Percentiles rank a stretch among this genome's conserved stretches.
phyloP scores from a whole-genome alignment of 2,888 invertebrate genomes.

The Agapostemon virescens region DNA sequence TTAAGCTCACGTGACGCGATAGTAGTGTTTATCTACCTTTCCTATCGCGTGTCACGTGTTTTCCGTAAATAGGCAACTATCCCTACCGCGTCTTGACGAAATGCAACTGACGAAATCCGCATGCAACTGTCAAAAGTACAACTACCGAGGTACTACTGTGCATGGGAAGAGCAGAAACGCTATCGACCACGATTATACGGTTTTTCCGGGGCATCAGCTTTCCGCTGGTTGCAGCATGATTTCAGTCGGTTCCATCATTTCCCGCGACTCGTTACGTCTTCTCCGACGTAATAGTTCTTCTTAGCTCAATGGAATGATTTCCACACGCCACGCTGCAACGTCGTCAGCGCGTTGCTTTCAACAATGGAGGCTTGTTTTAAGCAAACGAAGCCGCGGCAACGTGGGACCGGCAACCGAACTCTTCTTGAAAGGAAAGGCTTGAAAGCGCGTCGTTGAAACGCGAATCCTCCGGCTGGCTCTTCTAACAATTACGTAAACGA shows the following conservation, averaged over 20 bases:
- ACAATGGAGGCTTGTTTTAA: conserved; percentile 24
- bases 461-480: neutral
- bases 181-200: too few species aligned
- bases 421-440: neutral
- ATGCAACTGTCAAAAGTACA: too few species aligned
- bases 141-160: too few species aligned
- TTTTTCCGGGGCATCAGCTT: too few species aligned
- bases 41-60: too few species aligned
- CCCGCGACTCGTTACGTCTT: neutral
- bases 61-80: too few species aligned
- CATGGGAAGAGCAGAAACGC: too few species aligned
- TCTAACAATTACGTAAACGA: conserved; percentile 1
- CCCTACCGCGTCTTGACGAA: too few species aligned
- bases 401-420: neutral
- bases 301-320: neutral
- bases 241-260: neutral
- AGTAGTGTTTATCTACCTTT: too few species aligned
- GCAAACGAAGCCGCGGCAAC: conserved; percentile 5
- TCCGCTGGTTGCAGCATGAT: neutral
- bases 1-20: too few species aligned
- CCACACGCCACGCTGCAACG: neutral
- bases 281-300: neutral
- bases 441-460: conserved; percentile 14
- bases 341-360: neutral
- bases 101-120: too few species aligned